Conservation (phyloP, 2,113 vertebrate species). For the Clarias gariepinus region DNA sequence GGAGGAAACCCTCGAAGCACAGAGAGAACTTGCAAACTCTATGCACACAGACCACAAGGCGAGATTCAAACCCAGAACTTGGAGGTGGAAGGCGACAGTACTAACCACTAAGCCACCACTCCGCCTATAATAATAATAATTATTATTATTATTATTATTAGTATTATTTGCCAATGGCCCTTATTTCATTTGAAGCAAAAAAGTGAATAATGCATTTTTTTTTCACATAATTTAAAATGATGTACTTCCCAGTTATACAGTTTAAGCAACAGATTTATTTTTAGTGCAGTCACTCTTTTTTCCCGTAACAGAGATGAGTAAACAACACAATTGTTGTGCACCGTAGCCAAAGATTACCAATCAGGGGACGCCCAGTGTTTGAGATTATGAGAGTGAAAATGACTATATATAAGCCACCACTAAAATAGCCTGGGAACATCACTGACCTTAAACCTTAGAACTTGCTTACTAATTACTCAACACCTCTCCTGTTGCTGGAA, state of each 20-base stretch:
- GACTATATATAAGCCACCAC: background rate
- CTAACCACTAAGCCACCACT: too few relatives aligned
- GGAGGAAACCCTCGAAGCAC: too few relatives aligned
- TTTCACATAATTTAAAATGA: background rate
- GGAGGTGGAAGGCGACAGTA: too few relatives aligned
- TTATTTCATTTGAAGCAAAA: background rate
- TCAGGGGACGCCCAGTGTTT: background rate
- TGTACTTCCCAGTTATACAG: background rate
- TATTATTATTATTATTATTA: too few relatives aligned
- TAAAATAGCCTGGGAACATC: constrained; percentile 58
- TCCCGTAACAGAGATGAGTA: background rate
- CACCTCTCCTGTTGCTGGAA: constrained; percentile 67
- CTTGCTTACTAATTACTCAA: constrained; percentile 72
- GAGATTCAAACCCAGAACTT: too few relatives aligned
- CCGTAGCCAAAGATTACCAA: background rate
- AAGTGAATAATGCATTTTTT: background rate
- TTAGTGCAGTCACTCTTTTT: background rate
- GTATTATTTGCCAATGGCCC: background rate
- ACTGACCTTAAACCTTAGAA: constrained; percentile 59
- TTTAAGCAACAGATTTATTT: background rate
- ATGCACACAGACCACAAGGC: too few relatives aligned
- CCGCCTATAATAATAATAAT: background rate
- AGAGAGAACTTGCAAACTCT: too few relatives aligned
- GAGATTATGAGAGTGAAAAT: background rate
- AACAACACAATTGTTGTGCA: background rate